phyloP scores from a whole-genome alignment of 2,797 vertebrate species.

The Oreonectes daqikongensis region DNA sequence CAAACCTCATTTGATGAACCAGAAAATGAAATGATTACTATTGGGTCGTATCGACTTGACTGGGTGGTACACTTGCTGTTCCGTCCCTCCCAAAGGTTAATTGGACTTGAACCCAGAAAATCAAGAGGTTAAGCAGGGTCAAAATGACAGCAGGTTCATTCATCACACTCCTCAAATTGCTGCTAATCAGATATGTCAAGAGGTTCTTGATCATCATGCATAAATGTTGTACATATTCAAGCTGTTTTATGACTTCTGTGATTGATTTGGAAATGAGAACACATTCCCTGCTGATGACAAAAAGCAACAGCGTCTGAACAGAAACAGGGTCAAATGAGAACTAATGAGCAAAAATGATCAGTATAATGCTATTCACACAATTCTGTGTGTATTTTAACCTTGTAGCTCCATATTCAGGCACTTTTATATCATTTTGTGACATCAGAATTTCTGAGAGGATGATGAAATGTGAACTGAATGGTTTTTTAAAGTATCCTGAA shows the following conservation, averaged over 20 bases:
- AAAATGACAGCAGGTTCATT: conserved; percentile 85
- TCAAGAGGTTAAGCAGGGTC: conserved; percentile 96
- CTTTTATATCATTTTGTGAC: neutral
- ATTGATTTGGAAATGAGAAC: conserved; percentile 69
- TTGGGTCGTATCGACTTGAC: conserved; percentile 89
- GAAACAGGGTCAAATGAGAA: conserved; percentile 57
- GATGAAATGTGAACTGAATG: neutral
- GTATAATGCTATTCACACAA: conserved; percentile 11
- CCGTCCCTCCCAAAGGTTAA: conserved; percentile 90
- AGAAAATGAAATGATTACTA: conserved; percentile 95
- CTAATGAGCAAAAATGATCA: conserved; percentile 2
- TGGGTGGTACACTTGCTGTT: conserved; percentile 88
- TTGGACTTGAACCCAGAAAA: conserved; percentile 98
- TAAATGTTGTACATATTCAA: conserved; percentile 58
- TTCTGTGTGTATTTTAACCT: conserved; percentile 11
- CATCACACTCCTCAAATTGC: conserved; percentile 77
- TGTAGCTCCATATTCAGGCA: no score
- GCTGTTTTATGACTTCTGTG: conserved; percentile 56
- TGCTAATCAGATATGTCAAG: conserved; percentile 90
- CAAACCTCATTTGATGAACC: conserved; percentile 87
- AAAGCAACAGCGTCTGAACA: conserved; percentile 66
- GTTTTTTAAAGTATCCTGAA: neutral
- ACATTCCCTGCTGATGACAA: conserved; percentile 64
- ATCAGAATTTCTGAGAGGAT: neutral
- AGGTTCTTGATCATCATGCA: conserved; percentile 75